Percentiles rank a stretch among this genome's conserved stretches.
These are phyloP conservation scores for Argynnis bischoffii DNA, from an alignment of 2,888 invertebrate species.

Conservation along the genomic window DNA sequence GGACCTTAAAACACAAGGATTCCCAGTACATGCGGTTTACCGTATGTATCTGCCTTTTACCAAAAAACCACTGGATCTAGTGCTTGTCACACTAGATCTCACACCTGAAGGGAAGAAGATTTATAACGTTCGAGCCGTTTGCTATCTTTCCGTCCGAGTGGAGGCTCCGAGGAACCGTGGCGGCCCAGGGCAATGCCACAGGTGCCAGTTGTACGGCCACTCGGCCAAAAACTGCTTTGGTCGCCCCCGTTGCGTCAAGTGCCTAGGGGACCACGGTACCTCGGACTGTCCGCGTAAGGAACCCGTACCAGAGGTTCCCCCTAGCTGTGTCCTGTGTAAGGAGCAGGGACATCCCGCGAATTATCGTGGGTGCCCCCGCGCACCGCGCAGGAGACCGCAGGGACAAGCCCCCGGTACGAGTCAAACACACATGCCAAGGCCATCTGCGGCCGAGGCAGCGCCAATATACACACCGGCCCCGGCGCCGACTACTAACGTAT, in stretches of 20 bases:
- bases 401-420: not conserved
- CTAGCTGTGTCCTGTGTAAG: not conserved
- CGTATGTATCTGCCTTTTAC: too few relatives aligned
- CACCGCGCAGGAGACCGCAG: not conserved
- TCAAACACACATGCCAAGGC: not conserved
- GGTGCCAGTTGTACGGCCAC: too few relatives aligned
- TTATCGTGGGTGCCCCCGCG: not conserved
- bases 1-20: not conserved
- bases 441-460: not conserved
- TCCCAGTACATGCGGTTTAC: not conserved
- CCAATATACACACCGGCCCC: not conserved
- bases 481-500: not conserved
- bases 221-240: too few relatives aligned
- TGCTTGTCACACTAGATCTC: not conserved
- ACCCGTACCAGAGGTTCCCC: too few relatives aligned
- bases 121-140: not conserved
- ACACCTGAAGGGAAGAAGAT: constrained; percentile 12
- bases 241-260: too few relatives aligned
- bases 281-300: too few relatives aligned
- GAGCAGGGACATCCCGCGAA: not conserved
- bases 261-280: too few relatives aligned
- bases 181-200: too few relatives aligned
- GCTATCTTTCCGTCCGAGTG: not conserved
- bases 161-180: too few relatives aligned
- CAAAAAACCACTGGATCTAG: too few relatives aligned